Base-by-base conservation (phyloP, 2,888 invertebrate species). In the Eubasilissa splendida region DNA sequence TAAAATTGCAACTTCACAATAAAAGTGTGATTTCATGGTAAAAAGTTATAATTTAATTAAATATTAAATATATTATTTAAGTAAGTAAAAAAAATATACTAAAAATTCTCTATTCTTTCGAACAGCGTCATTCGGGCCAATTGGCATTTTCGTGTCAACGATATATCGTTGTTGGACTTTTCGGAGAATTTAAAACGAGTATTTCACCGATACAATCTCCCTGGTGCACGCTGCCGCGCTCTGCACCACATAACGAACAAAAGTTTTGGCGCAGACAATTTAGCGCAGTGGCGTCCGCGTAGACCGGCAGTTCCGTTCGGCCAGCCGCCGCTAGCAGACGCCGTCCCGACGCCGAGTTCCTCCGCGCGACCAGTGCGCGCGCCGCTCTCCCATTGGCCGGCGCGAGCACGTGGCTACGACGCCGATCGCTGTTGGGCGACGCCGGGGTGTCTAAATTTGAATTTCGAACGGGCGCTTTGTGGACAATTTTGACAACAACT, bases 271-370 rank as follows among this genome's bases (percentile, higher is more conserved):
- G 76, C 76, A 76, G 53, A 58, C n/a, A 73, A 56, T 73, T 73
- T 73, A 73, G 71, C 66, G 77, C 54, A 65, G 31, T 14, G 76
- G 65, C 31, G 60, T 42, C 2, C 31, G 5, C 8, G 31, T 33
- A 52, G 11, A 52, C 56, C 54, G 42, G 50, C 80, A 80, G 80
- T 80, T 42, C 76, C 22, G 63, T 76, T 71, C 80, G 70, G 76
- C 54, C 50, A 33, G 70, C 59, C 80, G 80, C 22, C 80, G 63
- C 60, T 53, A 60, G 53, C 80, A 70, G 76, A 76, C 80, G 80
- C 60, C 66, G 14, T 10, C 79, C 77, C 70, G 31, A 58, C 70
- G 56, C 75, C 59, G 58, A 14, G 12, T 5, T 71, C 60, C 77
- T 31, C 60, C 52, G 70, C 66, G 10, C 42, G 50, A 52, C 70